A percentile compares a stretch with the other conserved stretches of the same genome.
Evolutionary conservation across 2,797 vertebrate species (phyloP).

Genomic region (Diceros bicornis): DNA sequence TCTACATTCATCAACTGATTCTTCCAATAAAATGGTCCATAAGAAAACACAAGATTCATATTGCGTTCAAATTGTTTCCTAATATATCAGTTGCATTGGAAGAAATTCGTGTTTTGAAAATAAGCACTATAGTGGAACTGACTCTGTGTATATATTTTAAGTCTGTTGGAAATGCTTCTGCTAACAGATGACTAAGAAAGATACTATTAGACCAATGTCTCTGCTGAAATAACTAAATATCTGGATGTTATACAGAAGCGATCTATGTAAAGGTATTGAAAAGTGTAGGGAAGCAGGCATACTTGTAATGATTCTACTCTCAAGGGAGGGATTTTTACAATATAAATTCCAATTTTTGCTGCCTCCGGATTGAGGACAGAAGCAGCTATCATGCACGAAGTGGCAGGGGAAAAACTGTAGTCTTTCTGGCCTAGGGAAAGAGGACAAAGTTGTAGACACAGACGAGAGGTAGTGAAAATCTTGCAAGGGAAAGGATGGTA

Average conservation of each 20-base stretch:
- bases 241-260: background rate
- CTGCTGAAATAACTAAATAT: background rate
- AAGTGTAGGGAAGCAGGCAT: background rate
- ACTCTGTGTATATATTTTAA: background rate
- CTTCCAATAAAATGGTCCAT: background rate
- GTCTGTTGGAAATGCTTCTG: background rate
- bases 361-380: background rate
- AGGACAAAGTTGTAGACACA: background rate
- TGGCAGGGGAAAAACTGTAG: background rate
- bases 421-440: background rate
- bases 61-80: background rate
- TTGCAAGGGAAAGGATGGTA: background rate
- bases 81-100: background rate
- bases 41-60: background rate
- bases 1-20: background rate
- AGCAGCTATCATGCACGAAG: background rate
- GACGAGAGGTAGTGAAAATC: background rate
- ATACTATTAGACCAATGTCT: background rate
- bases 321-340: background rate
- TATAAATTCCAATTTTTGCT: background rate
- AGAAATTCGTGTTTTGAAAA: constrained; percentile 9
- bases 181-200: background rate
- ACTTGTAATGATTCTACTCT: background rate
- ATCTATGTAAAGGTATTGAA: background rate
- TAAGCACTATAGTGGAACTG: background rate